Evolutionary conservation across 2,113 vertebrate species (phyloP).

Genomic region (Percopsis transmontana): DNA sequence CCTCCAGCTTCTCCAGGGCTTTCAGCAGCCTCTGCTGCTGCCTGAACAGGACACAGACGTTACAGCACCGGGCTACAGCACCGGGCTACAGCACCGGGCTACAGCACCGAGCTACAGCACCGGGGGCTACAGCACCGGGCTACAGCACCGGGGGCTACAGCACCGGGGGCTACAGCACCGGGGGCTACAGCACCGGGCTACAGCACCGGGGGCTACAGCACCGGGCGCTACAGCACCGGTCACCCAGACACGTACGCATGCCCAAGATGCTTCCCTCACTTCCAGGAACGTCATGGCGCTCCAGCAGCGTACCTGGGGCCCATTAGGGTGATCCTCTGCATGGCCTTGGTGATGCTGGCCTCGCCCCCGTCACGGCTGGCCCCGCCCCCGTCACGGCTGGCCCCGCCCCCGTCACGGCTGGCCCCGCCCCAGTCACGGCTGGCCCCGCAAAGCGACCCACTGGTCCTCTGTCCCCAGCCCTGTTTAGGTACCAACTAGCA

Average conservation of each 20-base stretch:
- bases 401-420: slow-evolving; percentile 49
- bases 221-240: no score
- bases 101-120: no score
- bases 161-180: no score
- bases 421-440: not conserved
- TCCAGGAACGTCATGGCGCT: not conserved
- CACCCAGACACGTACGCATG: no score
- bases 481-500: not conserved
- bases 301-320: slow-evolving; percentile 81
- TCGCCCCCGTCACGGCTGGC: slow-evolving; percentile 60
- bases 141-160: no score
- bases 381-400: slow-evolving; percentile 51
- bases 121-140: no score
- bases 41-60: slow-evolving; percentile 72
- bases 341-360: slow-evolving; percentile 71
- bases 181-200: no score
- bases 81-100: no score
- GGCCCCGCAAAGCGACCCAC: not conserved
- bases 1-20: slow-evolving; percentile 76
- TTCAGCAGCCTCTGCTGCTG: slow-evolving; percentile 84
- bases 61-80: not conserved
- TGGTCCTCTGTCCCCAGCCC: no score
- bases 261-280: no score
- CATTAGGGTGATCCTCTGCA: slow-evolving; percentile 80
- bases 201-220: no score